Base-by-base conservation (phyloP, 37 sponge, comb jelly and placozoan genomes). In the Bolinopsis microptera region DNA sequence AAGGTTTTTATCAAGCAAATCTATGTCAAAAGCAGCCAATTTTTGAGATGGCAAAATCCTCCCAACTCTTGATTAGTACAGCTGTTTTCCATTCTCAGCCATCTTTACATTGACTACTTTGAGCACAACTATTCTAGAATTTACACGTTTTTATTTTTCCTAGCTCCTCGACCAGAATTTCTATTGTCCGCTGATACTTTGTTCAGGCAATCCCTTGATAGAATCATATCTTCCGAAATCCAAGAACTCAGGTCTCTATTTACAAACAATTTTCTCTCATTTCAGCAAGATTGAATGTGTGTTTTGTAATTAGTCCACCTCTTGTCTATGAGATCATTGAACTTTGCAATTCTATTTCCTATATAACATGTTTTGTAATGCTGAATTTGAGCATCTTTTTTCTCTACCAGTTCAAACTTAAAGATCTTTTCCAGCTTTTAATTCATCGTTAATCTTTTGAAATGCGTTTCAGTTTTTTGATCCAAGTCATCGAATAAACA, bases 301-400 rank as follows among this genome's bases (percentile, higher is more conserved):
- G 26, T 27, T n/a, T 41, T 18, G 35, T 86, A 86, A 0, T 38
- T 3, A 22, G n/a, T 38, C 61, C 26, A 86, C 31, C n/a, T 86
- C 90, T n/a, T n/a, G 36, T 5, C 1, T 38, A 33, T 86, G 32
- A 41, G 27, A 1, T 39, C 0, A 26, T 41, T 38, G 13, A 34
- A 39, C n/a, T 23, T 41, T 86, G 9, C 48, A 86, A 26, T 41
- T 39, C 61, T 33, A n/a, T n/a, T n/a, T n/a, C n/a, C n/a, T n/a
- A 36, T 22, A 22, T 33, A 38, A 26, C 61, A 33, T 0, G 0
- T 86, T 23, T 27, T 86, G 16, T 33, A 86, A 41, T 39, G 25
- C n/a, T 86, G 36, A 26, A 86, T 24, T 48, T 86, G 32, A 1
- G 27, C 25, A 41, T 86, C 90, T 40, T 86, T 86, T 9, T 86